Conservation (phyloP, 1,140 invertebrate species). For the Archivesica marissinica region DNA sequence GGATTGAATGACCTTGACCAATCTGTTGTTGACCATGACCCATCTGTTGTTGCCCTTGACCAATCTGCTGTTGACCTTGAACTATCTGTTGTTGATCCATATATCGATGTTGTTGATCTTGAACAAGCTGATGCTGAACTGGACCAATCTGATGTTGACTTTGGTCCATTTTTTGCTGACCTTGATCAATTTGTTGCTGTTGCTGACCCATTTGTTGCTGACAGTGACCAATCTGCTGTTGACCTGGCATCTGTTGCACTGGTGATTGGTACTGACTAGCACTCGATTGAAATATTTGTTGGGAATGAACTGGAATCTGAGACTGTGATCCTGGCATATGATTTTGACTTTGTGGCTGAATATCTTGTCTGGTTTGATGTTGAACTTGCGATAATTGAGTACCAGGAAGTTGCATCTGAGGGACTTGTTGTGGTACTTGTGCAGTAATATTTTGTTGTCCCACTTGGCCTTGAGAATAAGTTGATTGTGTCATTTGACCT, state of each 20-base stretch:
- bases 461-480: not conserved
- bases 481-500: not conserved
- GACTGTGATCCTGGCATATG: not conserved
- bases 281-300: not conserved
- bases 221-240: not conserved
- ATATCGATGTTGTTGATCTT: not conserved
- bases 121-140: not conserved
- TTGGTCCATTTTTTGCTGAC: not conserved
- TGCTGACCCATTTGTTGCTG: not conserved
- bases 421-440: not conserved
- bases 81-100: not conserved
- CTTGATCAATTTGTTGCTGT: not conserved
- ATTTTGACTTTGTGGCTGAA: no score
- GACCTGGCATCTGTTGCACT: not conserved
- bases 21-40: conserved; percentile 32
- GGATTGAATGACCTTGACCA: conserved; percentile 48
- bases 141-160: not conserved
- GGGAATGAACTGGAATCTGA: not conserved
- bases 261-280: not conserved
- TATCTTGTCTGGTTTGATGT: no score
- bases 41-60: conserved; percentile 19
- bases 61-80: not conserved
- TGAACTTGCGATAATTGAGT: conserved; percentile 11
- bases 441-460: not conserved
- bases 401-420: not conserved